A percentile compares a stretch with the other conserved stretches of the same genome.
These are phyloP conservation scores for Halichoerus grypus DNA, from an alignment of 2,113 vertebrate genomes.

Conservation along the genomic window DNA sequence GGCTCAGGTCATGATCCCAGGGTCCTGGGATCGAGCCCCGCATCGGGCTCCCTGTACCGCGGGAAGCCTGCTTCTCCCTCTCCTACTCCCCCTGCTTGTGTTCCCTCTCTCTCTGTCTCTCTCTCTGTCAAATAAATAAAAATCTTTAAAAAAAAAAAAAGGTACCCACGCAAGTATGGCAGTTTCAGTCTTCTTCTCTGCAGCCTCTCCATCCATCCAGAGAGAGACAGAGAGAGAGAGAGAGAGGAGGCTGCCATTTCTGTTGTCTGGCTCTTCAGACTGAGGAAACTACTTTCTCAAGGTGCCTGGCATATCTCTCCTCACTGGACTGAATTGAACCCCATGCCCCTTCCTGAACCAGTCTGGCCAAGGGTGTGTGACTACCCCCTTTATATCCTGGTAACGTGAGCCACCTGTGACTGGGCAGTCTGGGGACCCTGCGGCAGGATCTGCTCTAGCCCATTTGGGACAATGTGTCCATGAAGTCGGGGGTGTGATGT, in stretches of 20 bases:
- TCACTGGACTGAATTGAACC: neutral
- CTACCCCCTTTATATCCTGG: neutral
- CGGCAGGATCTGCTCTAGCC: neutral
- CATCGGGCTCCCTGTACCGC: no score
- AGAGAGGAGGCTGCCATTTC: neutral
- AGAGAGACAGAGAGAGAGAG: neutral
- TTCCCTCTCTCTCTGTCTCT: no score
- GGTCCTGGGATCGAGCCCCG: no score
- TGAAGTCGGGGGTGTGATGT: neutral
- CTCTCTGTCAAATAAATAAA: no score
- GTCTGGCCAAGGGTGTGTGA: neutral
- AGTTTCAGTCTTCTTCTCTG: neutral
- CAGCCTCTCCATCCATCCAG: neutral
- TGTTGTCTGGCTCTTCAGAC: neutral
- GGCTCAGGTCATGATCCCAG: no score
- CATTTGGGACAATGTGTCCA: neutral
- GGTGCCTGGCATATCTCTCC: neutral
- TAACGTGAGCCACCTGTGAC: neutral
- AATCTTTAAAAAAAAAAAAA: neutral
- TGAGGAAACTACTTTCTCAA: neutral
- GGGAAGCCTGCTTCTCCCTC: no score
- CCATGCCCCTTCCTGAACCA: neutral
- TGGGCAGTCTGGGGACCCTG: neutral
- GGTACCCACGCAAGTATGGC: neutral
- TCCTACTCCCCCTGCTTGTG: no score